Conservation (phyloP, 2,888 invertebrate species). For the Apomyelois bistriatella region DNA sequence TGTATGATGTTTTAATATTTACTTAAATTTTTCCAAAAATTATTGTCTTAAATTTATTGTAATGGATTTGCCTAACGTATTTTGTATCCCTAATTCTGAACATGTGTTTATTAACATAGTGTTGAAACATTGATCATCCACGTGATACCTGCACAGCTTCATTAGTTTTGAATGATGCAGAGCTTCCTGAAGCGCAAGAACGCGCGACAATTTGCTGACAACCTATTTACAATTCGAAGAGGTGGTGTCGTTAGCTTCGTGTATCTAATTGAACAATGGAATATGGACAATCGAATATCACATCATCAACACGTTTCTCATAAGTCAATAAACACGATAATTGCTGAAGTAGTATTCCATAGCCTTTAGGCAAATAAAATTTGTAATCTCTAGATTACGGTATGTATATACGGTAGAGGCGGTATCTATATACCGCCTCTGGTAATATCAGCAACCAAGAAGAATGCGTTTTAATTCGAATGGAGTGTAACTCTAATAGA, state of each 20-base stretch:
- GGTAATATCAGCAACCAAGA: too few species aligned
- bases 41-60: too few species aligned
- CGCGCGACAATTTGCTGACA: not conserved
- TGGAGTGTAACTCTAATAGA: too few species aligned
- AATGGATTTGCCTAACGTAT: too few species aligned
- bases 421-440: too few species aligned
- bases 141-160: not conserved
- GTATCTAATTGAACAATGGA: not conserved
- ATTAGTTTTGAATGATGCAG: not conserved
- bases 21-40: too few species aligned
- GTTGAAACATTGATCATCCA: not conserved
- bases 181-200: not conserved
- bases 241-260: not conserved
- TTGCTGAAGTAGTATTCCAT: not conserved
- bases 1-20: too few species aligned
- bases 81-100: not conserved
- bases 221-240: not conserved
- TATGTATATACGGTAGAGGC: too few species aligned
- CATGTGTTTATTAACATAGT: not conserved
- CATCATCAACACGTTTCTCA: not conserved
- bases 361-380: not conserved
- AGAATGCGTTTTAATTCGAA: too few species aligned
- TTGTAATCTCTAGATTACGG: too few species aligned
- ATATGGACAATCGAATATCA: not conserved
- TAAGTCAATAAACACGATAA: not conserved